Evolutionary conservation across 1,140 invertebrate genomes (phyloP).

Genomic region (Antheraea pernyi): DNA sequence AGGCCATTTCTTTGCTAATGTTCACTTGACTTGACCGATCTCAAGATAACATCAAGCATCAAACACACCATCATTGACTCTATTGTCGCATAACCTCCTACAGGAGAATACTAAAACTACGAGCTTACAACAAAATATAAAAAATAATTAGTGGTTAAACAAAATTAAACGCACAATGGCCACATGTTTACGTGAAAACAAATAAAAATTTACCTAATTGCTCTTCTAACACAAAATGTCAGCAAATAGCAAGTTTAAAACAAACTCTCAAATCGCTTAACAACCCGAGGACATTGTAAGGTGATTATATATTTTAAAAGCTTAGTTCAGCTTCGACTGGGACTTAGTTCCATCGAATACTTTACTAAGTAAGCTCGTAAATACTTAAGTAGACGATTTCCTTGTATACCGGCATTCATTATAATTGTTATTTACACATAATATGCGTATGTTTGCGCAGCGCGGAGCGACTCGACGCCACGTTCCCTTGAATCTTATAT

Average conservation of each 20-base stretch:
- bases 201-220: background rate
- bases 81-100: no score
- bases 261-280: background rate
- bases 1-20: no score
- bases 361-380: conserved; percentile 1
- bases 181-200: background rate
- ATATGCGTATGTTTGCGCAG: background rate
- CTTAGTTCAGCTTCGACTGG: background rate
- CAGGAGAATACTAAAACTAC: background rate
- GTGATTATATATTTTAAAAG: conserved; percentile 13
- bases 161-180: background rate
- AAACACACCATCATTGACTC: no score
- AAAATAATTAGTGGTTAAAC: background rate
- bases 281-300: conserved; percentile 1
- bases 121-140: no score
- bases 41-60: no score
- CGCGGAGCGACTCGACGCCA: no score
- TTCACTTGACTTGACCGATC: no score
- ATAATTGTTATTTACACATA: conserved; percentile 2
- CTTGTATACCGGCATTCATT: background rate
- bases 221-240: background rate
- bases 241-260: background rate
- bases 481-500: background rate
- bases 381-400: conserved; percentile 1
- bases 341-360: conserved; percentile 5